Percentiles rank a stretch among this genome's conserved stretches.
Conservation (phyloP, 2,113 vertebrate genomes). For the Panthera leo region DNA sequence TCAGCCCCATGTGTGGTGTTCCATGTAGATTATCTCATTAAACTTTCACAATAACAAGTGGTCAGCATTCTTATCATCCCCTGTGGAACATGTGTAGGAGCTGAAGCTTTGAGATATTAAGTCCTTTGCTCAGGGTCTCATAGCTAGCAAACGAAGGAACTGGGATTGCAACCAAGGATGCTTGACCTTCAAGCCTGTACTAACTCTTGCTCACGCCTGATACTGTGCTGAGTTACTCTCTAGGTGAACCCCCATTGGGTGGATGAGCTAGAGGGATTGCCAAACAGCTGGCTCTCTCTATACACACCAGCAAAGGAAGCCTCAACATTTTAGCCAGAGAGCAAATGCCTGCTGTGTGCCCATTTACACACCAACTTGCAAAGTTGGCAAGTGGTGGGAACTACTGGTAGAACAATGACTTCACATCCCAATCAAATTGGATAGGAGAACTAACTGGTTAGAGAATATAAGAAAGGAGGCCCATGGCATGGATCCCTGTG, state of each 20-base stretch:
- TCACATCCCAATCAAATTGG: neutral
- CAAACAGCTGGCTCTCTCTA: constrained; percentile 29
- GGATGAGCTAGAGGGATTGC: neutral
- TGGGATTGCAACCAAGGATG: neutral
- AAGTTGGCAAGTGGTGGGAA: neutral
- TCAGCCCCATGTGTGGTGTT: neutral
- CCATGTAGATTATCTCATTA: neutral
- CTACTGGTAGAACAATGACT: neutral
- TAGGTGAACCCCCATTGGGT: neutral
- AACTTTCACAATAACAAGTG: neutral
- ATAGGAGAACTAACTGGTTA: neutral
- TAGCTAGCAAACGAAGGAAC: neutral
- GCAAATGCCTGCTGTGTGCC: neutral
- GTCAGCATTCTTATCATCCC: neutral
- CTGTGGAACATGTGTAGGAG: neutral
- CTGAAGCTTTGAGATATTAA: neutral
- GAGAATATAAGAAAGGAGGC: neutral
- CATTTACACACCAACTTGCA: neutral
- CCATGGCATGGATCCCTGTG: neutral
- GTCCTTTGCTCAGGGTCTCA: constrained; percentile 1
- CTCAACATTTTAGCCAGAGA: neutral
- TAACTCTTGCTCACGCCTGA: constrained; percentile 28
- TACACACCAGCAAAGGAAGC: neutral
- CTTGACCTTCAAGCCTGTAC: neutral
- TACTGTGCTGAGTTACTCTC: neutral